phyloP scores from a whole-genome alignment of 1,140 invertebrate species.

The Tachypleus tridentatus region DNA sequence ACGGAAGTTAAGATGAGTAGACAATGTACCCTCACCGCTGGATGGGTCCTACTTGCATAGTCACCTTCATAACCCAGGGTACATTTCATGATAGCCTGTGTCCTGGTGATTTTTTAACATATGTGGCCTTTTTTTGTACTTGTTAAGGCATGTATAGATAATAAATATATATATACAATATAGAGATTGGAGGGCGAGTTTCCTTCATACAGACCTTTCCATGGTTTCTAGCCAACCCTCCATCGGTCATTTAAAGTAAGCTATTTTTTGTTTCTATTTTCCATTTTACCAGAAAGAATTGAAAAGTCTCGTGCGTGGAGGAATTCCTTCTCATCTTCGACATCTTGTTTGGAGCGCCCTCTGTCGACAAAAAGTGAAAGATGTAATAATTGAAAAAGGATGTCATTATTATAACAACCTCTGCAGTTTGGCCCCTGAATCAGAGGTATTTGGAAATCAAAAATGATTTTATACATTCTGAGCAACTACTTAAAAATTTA shows the following conservation, averaged over 20 bases:
- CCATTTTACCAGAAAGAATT: slow-evolving; percentile 32
- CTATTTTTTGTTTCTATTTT: background rate
- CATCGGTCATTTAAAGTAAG: background rate
- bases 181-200: too few species aligned
- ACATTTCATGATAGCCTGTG: too few species aligned
- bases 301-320: slow-evolving; percentile 36
- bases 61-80: too few species aligned
- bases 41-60: too few species aligned
- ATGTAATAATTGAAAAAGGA: slow-evolving; percentile 39
- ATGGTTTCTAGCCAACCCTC: too few species aligned
- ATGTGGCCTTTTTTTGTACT: too few species aligned
- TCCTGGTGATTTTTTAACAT: too few species aligned
- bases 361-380: slow-evolving; percentile 33
- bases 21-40: too few species aligned
- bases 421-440: slow-evolving; percentile 36
- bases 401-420: slow-evolving; percentile 40
- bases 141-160: too few species aligned
- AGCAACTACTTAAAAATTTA: background rate
- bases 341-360: slow-evolving; percentile 39
- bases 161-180: too few species aligned
- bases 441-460: slow-evolving; percentile 31
- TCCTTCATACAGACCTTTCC: too few species aligned
- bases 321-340: slow-evolving; percentile 38
- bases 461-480: background rate
- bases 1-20: too few species aligned